These are phyloP conservation scores for Crotophaga sulcirostris DNA, from an alignment of 2,113 vertebrate species.

Conservation along the genomic window DNA sequence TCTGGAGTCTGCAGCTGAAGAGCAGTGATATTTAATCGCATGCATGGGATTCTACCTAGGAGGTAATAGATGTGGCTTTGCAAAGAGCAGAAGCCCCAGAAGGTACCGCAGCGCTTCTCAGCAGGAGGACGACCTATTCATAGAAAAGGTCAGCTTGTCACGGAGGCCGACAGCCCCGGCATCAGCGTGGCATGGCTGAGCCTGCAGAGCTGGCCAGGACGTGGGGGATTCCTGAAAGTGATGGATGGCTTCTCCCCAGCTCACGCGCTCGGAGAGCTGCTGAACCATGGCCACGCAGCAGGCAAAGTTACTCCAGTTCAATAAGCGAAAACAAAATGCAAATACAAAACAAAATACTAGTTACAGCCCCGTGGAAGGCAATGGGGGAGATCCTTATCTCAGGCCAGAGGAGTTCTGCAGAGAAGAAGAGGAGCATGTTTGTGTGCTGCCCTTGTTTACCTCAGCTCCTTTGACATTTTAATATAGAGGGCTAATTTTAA, in stretches of 20 bases:
- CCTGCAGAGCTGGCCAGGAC: not conserved
- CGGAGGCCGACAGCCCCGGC: not conserved
- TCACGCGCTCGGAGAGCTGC: not conserved
- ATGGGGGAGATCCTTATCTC: not conserved
- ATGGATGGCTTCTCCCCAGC: constrained; percentile 42
- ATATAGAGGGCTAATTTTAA: too few species aligned
- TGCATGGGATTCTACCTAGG: not conserved
- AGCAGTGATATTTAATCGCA: not conserved
- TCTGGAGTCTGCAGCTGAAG: not conserved
- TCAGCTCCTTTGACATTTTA: not conserved
- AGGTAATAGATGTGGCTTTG: constrained; percentile 34
- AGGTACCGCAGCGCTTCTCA: not conserved
- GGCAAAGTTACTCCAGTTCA: constrained; percentile 32
- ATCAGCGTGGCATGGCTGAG: not conserved
- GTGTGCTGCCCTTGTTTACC: not conserved
- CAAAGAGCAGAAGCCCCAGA: constrained; percentile 28
- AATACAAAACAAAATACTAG: not conserved
- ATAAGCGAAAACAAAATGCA: constrained; percentile 34
- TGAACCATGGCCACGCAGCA: constrained; percentile 32
- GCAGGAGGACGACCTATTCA: constrained; percentile 22
- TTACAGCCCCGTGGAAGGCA: not conserved
- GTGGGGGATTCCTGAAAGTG: not conserved
- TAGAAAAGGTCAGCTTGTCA: constrained; percentile 41
- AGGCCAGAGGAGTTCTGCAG: not conserved
- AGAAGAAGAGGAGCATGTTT: not conserved